Percentiles rank a stretch among this genome's conserved stretches.
These are phyloP conservation scores for Festucalex cinctus DNA, from an alignment of 2,113 vertebrate species.

Conservation along the genomic window DNA sequence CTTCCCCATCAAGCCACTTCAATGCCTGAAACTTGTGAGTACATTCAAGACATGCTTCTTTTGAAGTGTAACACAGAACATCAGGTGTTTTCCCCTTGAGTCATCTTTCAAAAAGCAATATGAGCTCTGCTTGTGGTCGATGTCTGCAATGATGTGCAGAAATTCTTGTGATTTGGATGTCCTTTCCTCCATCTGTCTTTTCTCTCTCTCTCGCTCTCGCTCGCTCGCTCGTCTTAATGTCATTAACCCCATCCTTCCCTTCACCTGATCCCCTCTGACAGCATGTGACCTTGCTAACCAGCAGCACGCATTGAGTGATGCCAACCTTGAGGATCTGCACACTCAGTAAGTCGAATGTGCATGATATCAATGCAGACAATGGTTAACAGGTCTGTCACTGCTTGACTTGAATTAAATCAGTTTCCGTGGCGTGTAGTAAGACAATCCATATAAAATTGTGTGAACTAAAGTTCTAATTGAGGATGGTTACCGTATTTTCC, in stretches of 20 bases:
- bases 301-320: conserved; percentile 44
- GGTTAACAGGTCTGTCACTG: background rate
- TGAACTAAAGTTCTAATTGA: no score
- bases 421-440: no score
- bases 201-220: background rate
- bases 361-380: conserved; percentile 18
- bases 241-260: conserved; percentile 3
- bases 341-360: conserved; percentile 61
- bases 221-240: no score
- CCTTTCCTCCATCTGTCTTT: conserved; percentile 6
- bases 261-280: conserved; percentile 27
- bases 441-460: no score
- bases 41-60: conserved; percentile 11
- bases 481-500: no score
- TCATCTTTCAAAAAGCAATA: conserved; percentile 21
- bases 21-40: conserved; percentile 66
- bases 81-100: background rate
- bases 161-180: conserved; percentile 34
- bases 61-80: conserved; percentile 30
- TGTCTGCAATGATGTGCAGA: conserved; percentile 6
- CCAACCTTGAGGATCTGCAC: conserved; percentile 58
- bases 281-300: conserved; percentile 34
- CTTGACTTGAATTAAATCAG: background rate
- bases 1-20: conserved; percentile 39
- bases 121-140: conserved; percentile 19